Evolutionary conservation across 2,113 vertebrate species (phyloP).

Genomic region (Fregata magnificens): DNA sequence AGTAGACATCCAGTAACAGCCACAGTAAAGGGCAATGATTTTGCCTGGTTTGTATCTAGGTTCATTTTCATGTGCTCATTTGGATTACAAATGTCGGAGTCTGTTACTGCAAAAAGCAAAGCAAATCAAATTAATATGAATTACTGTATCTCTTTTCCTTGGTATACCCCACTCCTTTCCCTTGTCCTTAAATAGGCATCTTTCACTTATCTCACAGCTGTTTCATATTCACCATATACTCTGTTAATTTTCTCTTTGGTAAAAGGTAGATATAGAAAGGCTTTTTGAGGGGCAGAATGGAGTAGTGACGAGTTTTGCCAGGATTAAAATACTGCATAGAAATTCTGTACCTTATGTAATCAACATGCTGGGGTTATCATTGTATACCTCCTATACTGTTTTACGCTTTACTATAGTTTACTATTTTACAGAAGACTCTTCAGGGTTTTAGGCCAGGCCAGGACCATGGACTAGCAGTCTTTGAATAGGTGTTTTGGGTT

Average conservation of each 20-base stretch:
- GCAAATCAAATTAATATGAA: neutral
- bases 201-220: neutral
- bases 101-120: neutral
- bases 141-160: neutral
- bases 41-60: slow-evolving; percentile 25
- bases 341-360: neutral
- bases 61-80: slow-evolving; percentile 20
- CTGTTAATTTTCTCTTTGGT: neutral
- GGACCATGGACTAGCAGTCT: neutral
- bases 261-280: neutral
- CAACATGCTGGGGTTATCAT: neutral
- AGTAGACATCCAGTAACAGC: neutral
- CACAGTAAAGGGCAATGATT: slow-evolving; percentile 22
- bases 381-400: neutral
- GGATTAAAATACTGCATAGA: neutral
- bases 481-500: neutral
- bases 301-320: neutral
- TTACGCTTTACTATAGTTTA: neutral
- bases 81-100: slow-evolving; percentile 31
- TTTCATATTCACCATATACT: neutral
- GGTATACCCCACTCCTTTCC: neutral
- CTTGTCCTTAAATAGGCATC: neutral
- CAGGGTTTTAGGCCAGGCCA: neutral
- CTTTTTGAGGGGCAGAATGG: neutral
- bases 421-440: neutral